Percentiles rank a stretch among this genome's conserved stretches.
These are phyloP conservation scores for Pithys albifrons DNA, from an alignment of 2,113 vertebrate species.

Conservation along the genomic window DNA sequence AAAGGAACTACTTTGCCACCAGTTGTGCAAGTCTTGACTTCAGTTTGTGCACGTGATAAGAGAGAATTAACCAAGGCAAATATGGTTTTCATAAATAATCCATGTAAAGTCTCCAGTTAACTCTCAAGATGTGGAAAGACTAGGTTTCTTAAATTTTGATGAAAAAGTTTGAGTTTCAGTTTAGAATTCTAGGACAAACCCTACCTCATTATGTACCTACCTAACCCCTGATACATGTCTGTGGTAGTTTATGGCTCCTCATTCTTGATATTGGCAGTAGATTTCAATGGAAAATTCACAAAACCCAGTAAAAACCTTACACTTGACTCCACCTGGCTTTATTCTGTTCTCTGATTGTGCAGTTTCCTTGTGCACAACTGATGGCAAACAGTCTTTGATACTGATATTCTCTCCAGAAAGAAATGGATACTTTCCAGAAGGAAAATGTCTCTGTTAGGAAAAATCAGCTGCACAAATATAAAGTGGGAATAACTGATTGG, in stretches of 20 bases:
- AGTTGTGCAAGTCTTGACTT: not conserved
- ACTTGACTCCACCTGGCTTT: not conserved
- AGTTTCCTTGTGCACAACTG: not conserved
- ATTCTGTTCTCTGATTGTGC: not conserved
- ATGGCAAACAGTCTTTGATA: not conserved
- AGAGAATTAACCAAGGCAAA: not conserved
- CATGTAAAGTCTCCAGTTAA: not conserved
- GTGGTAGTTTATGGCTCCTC: not conserved
- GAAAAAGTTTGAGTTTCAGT: not conserved
- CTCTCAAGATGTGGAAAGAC: not conserved
- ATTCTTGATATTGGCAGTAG: not conserved
- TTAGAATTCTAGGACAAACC: not conserved
- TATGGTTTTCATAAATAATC: not conserved
- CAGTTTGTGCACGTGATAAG: not conserved
- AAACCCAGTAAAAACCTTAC: not conserved
- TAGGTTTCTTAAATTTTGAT: not conserved
- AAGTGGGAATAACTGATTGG: not conserved
- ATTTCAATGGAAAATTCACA: not conserved
- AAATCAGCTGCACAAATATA: not conserved
- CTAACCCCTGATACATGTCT: not conserved
- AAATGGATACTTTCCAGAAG: not conserved
- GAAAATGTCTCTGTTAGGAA: not conserved
- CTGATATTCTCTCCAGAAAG: not conserved
- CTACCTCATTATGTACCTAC: not conserved
- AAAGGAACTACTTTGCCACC: not conserved